Evolutionary conservation across 2,113 vertebrate species (phyloP).

Genomic region (Sardina pilchardus): DNA sequence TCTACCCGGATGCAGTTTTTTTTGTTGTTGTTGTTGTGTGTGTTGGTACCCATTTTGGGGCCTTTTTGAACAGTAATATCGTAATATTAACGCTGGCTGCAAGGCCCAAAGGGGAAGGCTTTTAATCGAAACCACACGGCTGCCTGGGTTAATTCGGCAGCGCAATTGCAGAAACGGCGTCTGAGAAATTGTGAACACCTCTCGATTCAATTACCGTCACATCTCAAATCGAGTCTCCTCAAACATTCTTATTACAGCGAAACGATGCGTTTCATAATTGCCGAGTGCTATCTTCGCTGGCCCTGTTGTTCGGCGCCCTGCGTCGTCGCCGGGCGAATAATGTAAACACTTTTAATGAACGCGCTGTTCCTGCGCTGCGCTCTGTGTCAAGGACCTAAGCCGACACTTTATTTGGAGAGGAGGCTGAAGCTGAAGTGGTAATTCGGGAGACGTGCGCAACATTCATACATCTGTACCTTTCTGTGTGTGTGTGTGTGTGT

Average conservation of each 20-base stretch:
- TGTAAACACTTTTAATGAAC: slow-evolving; percentile 51
- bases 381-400: slow-evolving; percentile 19
- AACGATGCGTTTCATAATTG: slow-evolving; percentile 29
- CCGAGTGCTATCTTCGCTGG: slow-evolving; percentile 24
- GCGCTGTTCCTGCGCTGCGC: slow-evolving; percentile 13
- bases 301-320: slow-evolving; percentile 18
- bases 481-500: not conserved
- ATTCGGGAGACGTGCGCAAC: not conserved
- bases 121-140: slow-evolving; percentile 33
- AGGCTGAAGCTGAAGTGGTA: slow-evolving; percentile 33
- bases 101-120: slow-evolving; percentile 28
- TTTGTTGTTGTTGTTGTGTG: not conserved
- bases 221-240: slow-evolving; percentile 33
- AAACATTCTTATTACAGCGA: slow-evolving; percentile 43
- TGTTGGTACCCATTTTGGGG: slow-evolving; percentile 12
- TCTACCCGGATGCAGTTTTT: not conserved
- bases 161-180: slow-evolving; percentile 26
- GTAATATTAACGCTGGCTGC: slow-evolving; percentile 33
- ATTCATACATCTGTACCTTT: not conserved
- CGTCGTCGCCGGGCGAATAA: slow-evolving; percentile 27
- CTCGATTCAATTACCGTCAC: not conserved
- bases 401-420: slow-evolving; percentile 28
- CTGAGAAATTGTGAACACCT: slow-evolving; percentile 15
- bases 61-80: slow-evolving; percentile 22
- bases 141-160: slow-evolving; percentile 32